A percentile compares a stretch with the other conserved stretches of the same genome.
phyloP scores from a whole-genome alignment of 2,888 invertebrate species.

The Diadegma fenestrale region DNA sequence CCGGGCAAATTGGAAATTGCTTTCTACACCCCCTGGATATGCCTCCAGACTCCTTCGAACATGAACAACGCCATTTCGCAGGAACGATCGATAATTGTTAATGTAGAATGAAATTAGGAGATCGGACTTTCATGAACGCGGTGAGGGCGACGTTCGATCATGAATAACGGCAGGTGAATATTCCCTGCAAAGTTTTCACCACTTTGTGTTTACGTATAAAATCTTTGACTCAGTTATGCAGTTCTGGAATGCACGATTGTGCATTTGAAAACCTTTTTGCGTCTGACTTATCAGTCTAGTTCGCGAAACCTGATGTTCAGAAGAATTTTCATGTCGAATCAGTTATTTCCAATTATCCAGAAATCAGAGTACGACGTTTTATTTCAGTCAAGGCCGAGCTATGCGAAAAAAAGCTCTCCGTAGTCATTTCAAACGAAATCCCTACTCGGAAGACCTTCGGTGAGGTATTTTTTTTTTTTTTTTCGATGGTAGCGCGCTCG shows the following conservation, averaged over 20 bases:
- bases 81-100: neutral
- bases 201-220: neutral
- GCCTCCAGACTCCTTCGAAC: neutral
- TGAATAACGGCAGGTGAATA: neutral
- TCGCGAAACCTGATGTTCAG: neutral
- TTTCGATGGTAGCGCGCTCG: neutral
- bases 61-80: neutral
- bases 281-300: neutral
- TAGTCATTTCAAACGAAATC: neutral
- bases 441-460: slow-evolving; percentile 16
- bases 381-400: neutral
- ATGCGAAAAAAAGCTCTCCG: slow-evolving; percentile 25
- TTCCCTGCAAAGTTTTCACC: neutral
- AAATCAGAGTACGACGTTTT: slow-evolving; percentile 26
- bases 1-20: neutral
- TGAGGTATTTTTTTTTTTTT: slow-evolving; percentile 1
- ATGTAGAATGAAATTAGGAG: neutral
- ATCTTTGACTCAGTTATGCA: neutral
- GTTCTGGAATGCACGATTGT: neutral
- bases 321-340: slow-evolving; percentile 5
- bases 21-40: neutral
- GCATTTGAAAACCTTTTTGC: neutral
- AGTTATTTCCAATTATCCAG: slow-evolving; percentile 31
- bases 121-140: neutral
- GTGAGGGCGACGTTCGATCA: neutral